Conservation (phyloP, 2,113 vertebrate genomes). For the Gadus chalcogrammus region DNA sequence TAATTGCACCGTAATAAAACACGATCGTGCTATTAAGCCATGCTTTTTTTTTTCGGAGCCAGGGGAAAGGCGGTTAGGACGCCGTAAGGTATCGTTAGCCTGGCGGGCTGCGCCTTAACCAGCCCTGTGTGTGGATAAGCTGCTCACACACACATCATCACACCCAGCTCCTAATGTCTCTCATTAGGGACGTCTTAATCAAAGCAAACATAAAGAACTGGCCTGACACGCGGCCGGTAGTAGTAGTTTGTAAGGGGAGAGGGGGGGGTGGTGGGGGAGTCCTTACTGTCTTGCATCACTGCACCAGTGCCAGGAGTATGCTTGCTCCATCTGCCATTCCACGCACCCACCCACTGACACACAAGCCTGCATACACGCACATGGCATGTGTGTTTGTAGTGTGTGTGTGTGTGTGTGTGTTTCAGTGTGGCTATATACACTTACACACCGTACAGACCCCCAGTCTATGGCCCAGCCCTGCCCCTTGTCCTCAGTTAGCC, state of each 20-base stretch:
- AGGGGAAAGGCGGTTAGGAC: neutral
- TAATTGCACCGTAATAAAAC: no score
- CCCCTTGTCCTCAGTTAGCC: conserved; percentile 67
- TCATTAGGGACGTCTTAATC: conserved; percentile 79
- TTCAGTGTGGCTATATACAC: conserved; percentile 21
- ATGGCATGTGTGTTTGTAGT: conserved; percentile 7
- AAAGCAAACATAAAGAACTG: conserved; percentile 73
- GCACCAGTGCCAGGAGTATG: conserved; percentile 50
- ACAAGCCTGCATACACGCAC: conserved; percentile 56
- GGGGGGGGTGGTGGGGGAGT: conserved; percentile 24
- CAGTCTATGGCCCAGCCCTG: conserved; percentile 48
- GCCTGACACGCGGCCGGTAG: conserved; percentile 67
- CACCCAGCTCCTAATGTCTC: conserved; percentile 69
- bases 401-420: conserved; percentile 14
- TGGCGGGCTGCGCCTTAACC: conserved; percentile 42
- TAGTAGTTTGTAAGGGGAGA: conserved; percentile 65
- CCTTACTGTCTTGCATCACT: conserved; percentile 43
- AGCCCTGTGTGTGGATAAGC: conserved; percentile 32
- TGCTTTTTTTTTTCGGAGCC: neutral
- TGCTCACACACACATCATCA: conserved; percentile 29
- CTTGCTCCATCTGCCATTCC: conserved; percentile 66
- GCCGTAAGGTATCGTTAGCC: neutral
- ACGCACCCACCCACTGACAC: conserved; percentile 55
- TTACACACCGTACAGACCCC: conserved; percentile 37
- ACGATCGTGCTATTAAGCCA: no score